Evolutionary conservation across 2,888 invertebrate species (phyloP).

Genomic region (Nipponacmea schrenckii): DNA sequence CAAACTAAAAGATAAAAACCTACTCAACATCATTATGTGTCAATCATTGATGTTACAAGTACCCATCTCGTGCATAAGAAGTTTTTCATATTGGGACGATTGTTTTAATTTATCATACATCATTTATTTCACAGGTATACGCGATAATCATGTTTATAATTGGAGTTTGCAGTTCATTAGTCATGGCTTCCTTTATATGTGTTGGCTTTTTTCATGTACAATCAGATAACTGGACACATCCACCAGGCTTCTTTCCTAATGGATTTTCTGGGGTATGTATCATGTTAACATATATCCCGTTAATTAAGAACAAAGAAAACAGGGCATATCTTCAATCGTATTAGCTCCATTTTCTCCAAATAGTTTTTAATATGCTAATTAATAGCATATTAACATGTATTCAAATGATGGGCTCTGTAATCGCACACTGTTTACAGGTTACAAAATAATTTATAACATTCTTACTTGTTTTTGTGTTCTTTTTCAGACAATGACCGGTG

Average conservation of each 20-base stretch:
- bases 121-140: constrained; percentile 46
- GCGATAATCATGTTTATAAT: constrained; percentile 48
- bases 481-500: constrained; percentile 88
- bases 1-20: too few species aligned
- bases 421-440: too few species aligned
- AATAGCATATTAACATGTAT: too few species aligned
- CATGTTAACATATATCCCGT: neutral
- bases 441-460: too few species aligned
- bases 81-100: too few species aligned
- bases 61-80: too few species aligned
- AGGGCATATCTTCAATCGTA: too few species aligned
- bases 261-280: constrained; percentile 83
- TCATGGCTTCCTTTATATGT: constrained; percentile 57
- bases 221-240: constrained; percentile 83
- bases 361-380: too few species aligned
- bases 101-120: neutral
- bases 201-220: constrained; percentile 88
- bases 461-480: neutral
- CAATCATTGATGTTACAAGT: too few species aligned
- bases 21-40: too few species aligned
- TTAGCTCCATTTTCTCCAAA: too few species aligned
- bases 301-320: neutral
- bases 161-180: constrained; percentile 51
- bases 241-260: constrained; percentile 75
- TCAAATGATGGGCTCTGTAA: too few species aligned